Conservation (phyloP, 2,113 vertebrate species). For the Etia nguti region DNA sequence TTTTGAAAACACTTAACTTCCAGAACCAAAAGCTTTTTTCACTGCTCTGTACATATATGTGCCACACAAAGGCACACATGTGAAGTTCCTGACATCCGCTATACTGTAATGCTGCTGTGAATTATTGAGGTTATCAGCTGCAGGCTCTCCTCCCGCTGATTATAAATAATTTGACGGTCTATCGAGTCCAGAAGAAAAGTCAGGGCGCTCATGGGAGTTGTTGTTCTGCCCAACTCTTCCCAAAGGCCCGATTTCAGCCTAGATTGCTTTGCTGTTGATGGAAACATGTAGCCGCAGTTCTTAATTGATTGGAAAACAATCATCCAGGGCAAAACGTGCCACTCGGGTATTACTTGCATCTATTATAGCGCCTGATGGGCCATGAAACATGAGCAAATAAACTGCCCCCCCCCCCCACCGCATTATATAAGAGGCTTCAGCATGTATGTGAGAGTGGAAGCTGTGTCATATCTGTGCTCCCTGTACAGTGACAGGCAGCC, state of each 20-base stretch:
- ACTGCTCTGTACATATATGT: not conserved
- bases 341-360: not conserved
- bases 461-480: not conserved
- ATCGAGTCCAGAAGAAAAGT: not conserved
- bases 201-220: constrained; percentile 7
- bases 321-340: not conserved
- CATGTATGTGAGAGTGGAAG: not conserved
- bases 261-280: not conserved
- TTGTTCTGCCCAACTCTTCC: not conserved
- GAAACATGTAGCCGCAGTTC: not conserved
- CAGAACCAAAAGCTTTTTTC: not conserved
- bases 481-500: constrained; percentile 7
- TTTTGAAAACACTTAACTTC: not conserved
- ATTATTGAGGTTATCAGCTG: constrained; percentile 10
- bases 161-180: constrained; percentile 33
- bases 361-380: not conserved
- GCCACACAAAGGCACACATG: not conserved
- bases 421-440: not conserved
- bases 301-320: constrained; percentile 24
- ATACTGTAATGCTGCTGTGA: not conserved
- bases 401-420: not conserved
- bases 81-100: not conserved
- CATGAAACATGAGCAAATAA: not conserved
- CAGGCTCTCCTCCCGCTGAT: not conserved
- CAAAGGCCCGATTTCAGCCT: not conserved